phyloP scores from a whole-genome alignment of 2,888 invertebrate genomes.

The Amphipoea lucens region DNA sequence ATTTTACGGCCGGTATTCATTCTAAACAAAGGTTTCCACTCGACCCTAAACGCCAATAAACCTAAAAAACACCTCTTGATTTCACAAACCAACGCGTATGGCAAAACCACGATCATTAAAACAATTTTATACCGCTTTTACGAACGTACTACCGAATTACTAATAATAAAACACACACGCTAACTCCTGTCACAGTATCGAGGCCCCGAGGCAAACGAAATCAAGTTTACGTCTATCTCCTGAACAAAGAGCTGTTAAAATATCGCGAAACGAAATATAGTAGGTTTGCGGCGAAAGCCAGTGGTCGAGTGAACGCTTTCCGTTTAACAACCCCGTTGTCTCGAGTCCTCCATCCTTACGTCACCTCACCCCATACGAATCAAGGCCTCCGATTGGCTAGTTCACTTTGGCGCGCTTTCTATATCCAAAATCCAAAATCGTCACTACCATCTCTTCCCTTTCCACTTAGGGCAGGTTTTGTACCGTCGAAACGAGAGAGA shows the following conservation, averaged over 20 bases:
- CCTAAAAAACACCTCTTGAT: conserved; percentile 86
- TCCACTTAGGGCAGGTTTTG: conserved; percentile 70
- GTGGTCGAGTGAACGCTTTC: conserved; percentile 87
- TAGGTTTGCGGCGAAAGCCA: conserved; percentile 82
- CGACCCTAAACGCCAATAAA: conserved; percentile 85
- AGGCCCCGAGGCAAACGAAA: conserved; percentile 79
- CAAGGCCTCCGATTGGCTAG: conserved; percentile 77
- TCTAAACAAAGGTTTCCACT: conserved; percentile 87
- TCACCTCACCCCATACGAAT: conserved; percentile 89
- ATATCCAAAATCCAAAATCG: conserved; percentile 75
- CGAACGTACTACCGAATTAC: conserved; percentile 84
- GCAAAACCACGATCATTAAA: conserved; percentile 87
- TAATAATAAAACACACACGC: conserved; percentile 86
- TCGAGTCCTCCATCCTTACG: conserved; percentile 83
- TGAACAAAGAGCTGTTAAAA: conserved; percentile 88
- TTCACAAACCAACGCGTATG: conserved; percentile 86
- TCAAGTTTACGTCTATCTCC: conserved; percentile 81
- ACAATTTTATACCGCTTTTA: conserved; percentile 80
- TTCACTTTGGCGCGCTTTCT: conserved; percentile 90
- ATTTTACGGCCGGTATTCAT: conserved; percentile 82
- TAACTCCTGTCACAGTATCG: conserved; percentile 80
- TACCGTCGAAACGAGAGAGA: conserved; percentile 79
- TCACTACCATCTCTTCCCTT: conserved; percentile 74
- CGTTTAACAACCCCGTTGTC: conserved; percentile 87
- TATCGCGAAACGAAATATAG: conserved; percentile 79